Evolutionary conservation across 92 coral and sea anemone species (phyloP).

Genomic region (Micromussa lordhowensis): DNA sequence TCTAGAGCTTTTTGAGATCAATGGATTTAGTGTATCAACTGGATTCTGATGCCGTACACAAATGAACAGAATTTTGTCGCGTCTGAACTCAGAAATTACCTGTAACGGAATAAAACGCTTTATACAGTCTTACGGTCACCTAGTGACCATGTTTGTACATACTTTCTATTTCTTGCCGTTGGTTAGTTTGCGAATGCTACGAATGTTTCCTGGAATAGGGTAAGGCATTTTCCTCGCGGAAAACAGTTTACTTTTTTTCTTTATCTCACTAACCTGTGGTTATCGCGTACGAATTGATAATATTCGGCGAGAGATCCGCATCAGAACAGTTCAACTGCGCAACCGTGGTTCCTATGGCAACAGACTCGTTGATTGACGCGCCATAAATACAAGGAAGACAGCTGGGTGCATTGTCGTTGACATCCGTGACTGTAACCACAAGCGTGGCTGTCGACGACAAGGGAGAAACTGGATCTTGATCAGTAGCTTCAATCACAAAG

Average conservation of each 20-base stretch:
- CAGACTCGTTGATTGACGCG: slow-evolving; percentile 52
- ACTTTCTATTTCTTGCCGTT: too few species aligned
- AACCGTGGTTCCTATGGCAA: slow-evolving; percentile 66
- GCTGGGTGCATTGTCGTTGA: slow-evolving; percentile 64
- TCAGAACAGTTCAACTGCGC: slow-evolving; percentile 65
- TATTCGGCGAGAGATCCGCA: slow-evolving; percentile 59
- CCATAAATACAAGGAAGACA: slow-evolving; percentile 60
- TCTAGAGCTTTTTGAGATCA: too few species aligned
- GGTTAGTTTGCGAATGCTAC: too few species aligned
- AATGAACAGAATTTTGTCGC: too few species aligned
- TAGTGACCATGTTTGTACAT: too few species aligned
- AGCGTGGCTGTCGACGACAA: slow-evolving; percentile 66
- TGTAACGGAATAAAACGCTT: too few species aligned
- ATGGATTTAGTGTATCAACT: too few species aligned
- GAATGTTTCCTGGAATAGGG: too few species aligned
- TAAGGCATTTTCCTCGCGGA: not conserved
- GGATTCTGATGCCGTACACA: too few species aligned
- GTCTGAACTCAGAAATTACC: too few species aligned
- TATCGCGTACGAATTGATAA: slow-evolving; percentile 45
- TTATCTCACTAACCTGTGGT: slow-evolving; percentile 31
- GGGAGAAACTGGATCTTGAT: slow-evolving; percentile 81
- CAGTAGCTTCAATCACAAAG: slow-evolving; percentile 66
- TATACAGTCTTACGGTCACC: too few species aligned
- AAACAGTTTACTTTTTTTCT: not conserved
- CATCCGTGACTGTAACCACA: slow-evolving; percentile 52